Evolutionary conservation across 2,888 invertebrate species (phyloP), one percentile per base, ranked within the genome.

Genomic region (Drosophila niveifrons): DNA sequence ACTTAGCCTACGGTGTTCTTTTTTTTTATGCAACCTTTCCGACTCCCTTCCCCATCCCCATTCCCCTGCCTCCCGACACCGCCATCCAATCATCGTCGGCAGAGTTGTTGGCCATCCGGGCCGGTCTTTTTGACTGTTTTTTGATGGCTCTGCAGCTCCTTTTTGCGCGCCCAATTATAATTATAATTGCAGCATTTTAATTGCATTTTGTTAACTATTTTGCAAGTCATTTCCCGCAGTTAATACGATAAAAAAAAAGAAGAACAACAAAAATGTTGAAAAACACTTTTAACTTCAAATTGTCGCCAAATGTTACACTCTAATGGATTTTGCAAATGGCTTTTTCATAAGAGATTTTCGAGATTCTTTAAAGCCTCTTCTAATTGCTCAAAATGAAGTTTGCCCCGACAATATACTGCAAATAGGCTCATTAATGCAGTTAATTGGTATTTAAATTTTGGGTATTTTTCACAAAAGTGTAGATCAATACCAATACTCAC

Each of bases 141-240:
- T 59, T 72, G 71, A 72, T 75, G 78, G 63, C 64, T 66, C 53
- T 56, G 74, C 53, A 52, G 74, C 69, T 73, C 57, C 68, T 43
- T 64, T 76, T 78, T 69, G 17, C 74, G 75, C 39, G 73, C 80
- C 80, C 87, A 87, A 87, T 87, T 78, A 78, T 78, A 78, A 78
- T 78, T 87, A 87, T 86, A 87, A 87, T 81, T 75, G 84, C 83
- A 78, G 82, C 78, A 66, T 84, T 87, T 87, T 87, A 87, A 87
- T 86, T 87, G 86, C 86, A 80, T 87, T 87, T 82, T 82, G 76
- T 75, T 73, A 82, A 79, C 79, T 78, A 81, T 78, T 83, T 74
- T 64, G 77, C 76, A 77, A 77, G 76, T 70, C 76, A 77, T 77
- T 77, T 77, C 73, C 76, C 63, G 69, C 68, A 74, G 74, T 77